phyloP scores from a whole-genome alignment of 2,113 vertebrate genomes.

The Myotis davidii region DNA sequence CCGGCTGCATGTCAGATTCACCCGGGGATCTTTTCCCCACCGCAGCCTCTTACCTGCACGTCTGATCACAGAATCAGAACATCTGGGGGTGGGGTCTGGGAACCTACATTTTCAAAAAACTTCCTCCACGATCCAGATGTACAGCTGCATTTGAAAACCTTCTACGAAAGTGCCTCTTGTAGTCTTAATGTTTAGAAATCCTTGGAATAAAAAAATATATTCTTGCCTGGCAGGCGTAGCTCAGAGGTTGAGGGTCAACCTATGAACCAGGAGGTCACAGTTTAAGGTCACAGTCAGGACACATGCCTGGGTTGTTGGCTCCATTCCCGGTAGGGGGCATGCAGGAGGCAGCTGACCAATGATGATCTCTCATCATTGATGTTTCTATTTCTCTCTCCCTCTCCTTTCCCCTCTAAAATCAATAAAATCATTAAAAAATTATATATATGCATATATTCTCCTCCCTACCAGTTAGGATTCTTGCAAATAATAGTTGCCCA shows the following conservation, averaged over 20 bases:
- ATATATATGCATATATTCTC: background rate
- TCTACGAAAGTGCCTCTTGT: background rate
- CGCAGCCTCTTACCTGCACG: background rate
- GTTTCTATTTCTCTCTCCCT: too few species aligned
- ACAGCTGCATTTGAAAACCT: background rate
- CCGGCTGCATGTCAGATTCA: background rate
- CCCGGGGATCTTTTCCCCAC: background rate
- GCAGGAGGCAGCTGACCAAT: too few species aligned
- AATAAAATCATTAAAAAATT: too few species aligned
- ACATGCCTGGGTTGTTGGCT: too few species aligned
- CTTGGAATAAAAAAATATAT: background rate
- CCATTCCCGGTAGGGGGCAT: too few species aligned
- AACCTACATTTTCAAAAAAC: background rate
- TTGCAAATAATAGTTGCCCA: slow-evolving; percentile 31
- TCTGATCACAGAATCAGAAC: background rate
- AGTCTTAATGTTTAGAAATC: background rate
- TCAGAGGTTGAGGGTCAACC: too few species aligned
- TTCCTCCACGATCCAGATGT: background rate
- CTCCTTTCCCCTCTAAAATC: too few species aligned
- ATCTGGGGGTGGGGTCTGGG: background rate
- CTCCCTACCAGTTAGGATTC: background rate
- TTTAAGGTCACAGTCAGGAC: too few species aligned
- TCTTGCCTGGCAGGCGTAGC: background rate
- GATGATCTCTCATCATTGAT: too few species aligned
- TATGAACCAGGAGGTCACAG: too few species aligned